These are phyloP conservation scores for Fringilla coelebs DNA, from an alignment of 2,797 vertebrate species.

Conservation along the genomic window DNA sequence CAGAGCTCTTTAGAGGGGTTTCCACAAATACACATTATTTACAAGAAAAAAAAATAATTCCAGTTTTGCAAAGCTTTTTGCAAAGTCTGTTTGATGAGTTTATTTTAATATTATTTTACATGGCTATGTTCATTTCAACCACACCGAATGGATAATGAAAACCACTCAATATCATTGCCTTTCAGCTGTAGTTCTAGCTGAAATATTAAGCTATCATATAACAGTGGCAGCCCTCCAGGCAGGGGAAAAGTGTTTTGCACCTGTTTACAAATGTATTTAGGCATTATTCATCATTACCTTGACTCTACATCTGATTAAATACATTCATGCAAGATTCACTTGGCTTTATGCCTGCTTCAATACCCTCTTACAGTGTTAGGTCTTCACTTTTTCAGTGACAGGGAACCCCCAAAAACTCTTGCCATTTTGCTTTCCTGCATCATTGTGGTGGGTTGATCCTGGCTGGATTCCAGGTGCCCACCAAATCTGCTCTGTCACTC, in stretches of 20 bases:
- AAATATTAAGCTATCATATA: conserved; percentile 55
- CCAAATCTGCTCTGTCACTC: neutral
- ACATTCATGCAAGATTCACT: neutral
- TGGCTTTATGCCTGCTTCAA: neutral
- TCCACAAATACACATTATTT: neutral
- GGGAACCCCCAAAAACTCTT: neutral
- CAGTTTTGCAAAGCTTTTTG: neutral
- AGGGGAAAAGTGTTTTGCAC: conserved; percentile 9
- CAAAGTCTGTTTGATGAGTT: neutral
- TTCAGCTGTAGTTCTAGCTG: conserved; percentile 41
- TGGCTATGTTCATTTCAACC: neutral
- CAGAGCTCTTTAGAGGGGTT: neutral
- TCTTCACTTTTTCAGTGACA: neutral
- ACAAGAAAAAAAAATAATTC: neutral
- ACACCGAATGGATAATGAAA: neutral
- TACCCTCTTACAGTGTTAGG: neutral
- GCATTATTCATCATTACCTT: conserved; percentile 51
- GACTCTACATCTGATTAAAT: conserved; percentile 1
- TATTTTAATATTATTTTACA: neutral
- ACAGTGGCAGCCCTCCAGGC: conserved; percentile 44
- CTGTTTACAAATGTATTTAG: conserved; percentile 46
- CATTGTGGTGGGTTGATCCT: neutral
- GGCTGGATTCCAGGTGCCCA: neutral
- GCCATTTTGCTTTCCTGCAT: neutral
- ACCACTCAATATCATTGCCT: conserved; percentile 30